Evolutionary conservation across 2,797 vertebrate species (phyloP).

Genomic region (Pipistrellus pipistrellus): DNA sequence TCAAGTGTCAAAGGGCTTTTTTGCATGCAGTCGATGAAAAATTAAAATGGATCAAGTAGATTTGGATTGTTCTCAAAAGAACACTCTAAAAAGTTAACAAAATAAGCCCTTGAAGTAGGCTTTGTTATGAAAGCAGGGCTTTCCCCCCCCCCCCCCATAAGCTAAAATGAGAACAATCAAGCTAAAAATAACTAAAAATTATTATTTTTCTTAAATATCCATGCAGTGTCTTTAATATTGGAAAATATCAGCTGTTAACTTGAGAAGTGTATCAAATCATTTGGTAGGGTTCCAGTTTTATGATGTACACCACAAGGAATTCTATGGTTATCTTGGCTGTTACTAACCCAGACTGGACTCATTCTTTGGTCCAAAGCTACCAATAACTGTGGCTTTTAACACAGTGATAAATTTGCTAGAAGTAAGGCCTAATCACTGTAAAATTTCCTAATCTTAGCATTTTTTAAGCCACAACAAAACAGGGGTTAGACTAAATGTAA

Average conservation of each 20-base stretch:
- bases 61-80: background rate
- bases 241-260: conserved; percentile 46
- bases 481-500: background rate
- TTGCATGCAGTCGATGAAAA: background rate
- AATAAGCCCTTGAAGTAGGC: background rate
- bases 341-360: conserved; percentile 7
- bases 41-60: background rate
- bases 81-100: background rate
- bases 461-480: conserved; percentile 24
- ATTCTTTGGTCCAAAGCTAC: conserved; percentile 43
- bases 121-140: background rate
- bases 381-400: background rate
- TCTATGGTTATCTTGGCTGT: conserved; percentile 11
- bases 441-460: background rate
- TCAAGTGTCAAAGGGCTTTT: background rate
- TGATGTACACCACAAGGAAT: background rate
- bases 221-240: conserved; percentile 44
- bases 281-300: conserved; percentile 20
- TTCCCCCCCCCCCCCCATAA: too few species aligned
- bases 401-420: conserved; percentile 1
- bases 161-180: background rate
- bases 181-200: conserved; percentile 45
- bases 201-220: conserved; percentile 43
- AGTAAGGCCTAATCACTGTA: background rate
- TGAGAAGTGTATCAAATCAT: conserved; percentile 28